Percentiles rank a stretch among this genome's conserved stretches.
phyloP scores from a whole-genome alignment of 2,797 vertebrate species.

The Malacoctenus gilli region DNA sequence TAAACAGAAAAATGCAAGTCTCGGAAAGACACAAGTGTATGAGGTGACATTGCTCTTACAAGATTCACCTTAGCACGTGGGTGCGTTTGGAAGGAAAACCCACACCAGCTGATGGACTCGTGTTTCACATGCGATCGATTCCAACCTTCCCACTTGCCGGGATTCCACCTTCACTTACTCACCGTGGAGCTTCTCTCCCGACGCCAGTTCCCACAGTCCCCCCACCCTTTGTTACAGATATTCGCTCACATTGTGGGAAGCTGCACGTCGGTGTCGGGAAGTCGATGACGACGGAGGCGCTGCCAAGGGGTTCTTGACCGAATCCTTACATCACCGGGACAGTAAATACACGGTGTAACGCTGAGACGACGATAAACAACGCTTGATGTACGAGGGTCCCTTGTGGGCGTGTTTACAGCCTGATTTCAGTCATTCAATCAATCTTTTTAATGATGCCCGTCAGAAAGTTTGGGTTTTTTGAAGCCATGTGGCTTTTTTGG shows the following conservation, averaged over 20 bases:
- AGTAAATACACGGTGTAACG: constrained; percentile 11
- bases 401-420: too few relatives aligned
- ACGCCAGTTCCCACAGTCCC: constrained; percentile 8
- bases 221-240: constrained; percentile 33
- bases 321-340: constrained; percentile 3
- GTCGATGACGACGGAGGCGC: neutral
- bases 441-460: too few relatives aligned
- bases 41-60: too few relatives aligned
- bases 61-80: too few relatives aligned
- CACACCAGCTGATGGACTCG: constrained; percentile 24
- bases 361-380: neutral
- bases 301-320: neutral
- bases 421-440: too few relatives aligned
- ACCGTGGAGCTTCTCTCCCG: constrained; percentile 11
- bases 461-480: too few relatives aligned
- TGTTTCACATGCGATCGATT: constrained; percentile 33
- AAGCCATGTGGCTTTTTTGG: too few relatives aligned
- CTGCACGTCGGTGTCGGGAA: constrained; percentile 4
- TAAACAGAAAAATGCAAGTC: too few relatives aligned
- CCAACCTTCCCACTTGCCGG: neutral
- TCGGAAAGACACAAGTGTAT: too few relatives aligned
- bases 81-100: constrained; percentile 5
- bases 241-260: constrained; percentile 26
- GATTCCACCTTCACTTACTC: constrained; percentile 12
- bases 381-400: too few relatives aligned